A percentile compares a stretch with the other conserved stretches of the same genome.
phyloP scores from a whole-genome alignment of 1,140 invertebrate genomes.

The Caerostris extrusa region DNA sequence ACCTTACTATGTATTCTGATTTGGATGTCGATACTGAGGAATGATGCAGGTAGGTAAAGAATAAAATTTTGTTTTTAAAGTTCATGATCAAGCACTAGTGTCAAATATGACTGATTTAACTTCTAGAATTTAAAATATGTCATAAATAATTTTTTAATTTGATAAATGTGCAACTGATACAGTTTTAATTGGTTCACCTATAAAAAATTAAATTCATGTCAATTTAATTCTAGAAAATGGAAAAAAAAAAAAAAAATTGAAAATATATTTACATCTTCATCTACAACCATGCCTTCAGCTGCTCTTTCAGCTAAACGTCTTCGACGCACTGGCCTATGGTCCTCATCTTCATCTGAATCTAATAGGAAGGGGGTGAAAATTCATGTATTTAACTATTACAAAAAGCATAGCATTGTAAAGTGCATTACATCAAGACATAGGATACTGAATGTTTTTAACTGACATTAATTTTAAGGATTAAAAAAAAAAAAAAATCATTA shows the following conservation, averaged over 20 bases:
- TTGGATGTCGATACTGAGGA: no score
- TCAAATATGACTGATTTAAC: not conserved
- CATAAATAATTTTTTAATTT: not conserved
- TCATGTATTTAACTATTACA: no score
- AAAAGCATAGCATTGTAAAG: no score
- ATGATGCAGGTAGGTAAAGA: no score
- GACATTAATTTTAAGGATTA: no score
- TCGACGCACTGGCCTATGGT: conserved; percentile 86
- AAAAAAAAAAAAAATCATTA: no score
- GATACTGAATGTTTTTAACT: no score
- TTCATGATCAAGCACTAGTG: no score
- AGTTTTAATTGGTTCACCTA: not conserved
- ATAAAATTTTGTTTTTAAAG: no score
- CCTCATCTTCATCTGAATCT: conserved; percentile 86
- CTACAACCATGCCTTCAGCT: conserved; percentile 90
- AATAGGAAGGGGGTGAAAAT: conserved; percentile 55
- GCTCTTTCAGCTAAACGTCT: conserved; percentile 92
- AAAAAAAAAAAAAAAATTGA: not conserved
- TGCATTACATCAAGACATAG: no score
- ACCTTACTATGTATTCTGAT: no score
- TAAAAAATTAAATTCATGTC: not conserved
- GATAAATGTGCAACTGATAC: not conserved
- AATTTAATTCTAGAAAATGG: not conserved
- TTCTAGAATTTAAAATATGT: not conserved
- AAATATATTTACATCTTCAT: conserved; percentile 83